phyloP scores from a whole-genome alignment of 2,113 vertebrate genomes.

The Aix galericulata region DNA sequence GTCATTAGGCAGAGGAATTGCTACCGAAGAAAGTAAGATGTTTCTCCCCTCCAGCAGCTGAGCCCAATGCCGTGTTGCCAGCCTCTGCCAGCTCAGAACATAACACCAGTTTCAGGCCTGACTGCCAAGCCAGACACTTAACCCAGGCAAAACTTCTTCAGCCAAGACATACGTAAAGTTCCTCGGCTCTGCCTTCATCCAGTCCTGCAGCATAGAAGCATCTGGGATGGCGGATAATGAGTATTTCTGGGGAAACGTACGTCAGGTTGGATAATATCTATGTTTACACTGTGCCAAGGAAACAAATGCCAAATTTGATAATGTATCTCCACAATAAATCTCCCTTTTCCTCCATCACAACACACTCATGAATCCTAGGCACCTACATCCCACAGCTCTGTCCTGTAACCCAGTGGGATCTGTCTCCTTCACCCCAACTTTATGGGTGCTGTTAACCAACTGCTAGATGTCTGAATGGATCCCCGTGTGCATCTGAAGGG shows the following conservation, averaged over 20 bases:
- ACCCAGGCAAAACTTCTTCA: not conserved
- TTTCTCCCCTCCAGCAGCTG: constrained; percentile 1
- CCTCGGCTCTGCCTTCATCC: not conserved
- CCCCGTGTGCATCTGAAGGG: not conserved
- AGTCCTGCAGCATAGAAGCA: not conserved
- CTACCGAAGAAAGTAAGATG: not conserved
- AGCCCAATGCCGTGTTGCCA: not conserved
- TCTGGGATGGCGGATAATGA: not conserved
- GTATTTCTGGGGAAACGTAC: not conserved
- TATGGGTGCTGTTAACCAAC: not conserved
- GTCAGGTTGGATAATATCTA: not conserved
- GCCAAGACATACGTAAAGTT: not conserved
- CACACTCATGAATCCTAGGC: not conserved
- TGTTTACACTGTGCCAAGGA: not conserved
- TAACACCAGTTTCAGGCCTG: not conserved
- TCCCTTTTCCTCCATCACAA: not conserved
- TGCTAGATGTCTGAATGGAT: not conserved
- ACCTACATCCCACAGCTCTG: not conserved
- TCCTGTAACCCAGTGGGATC: not conserved
- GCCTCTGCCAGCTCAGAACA: not conserved
- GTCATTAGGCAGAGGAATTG: not conserved
- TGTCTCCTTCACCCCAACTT: not conserved
- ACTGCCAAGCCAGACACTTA: not conserved
- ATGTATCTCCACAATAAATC: not conserved
- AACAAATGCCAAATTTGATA: not conserved